Base-by-base conservation (phyloP, 2,888 invertebrate species). In the Bellardia pandia region DNA sequence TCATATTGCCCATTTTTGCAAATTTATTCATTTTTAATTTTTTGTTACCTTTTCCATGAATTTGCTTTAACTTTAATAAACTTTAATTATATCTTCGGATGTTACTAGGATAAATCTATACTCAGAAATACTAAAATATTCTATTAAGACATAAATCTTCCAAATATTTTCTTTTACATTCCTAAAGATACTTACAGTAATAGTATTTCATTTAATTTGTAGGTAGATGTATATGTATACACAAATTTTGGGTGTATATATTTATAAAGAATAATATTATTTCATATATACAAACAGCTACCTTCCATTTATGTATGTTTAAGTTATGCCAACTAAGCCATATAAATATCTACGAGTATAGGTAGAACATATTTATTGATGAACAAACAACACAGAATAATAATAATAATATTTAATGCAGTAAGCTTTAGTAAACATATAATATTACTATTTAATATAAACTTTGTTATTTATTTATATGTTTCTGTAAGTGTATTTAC, bases 181-280 rank as follows among this genome's bases (percentile, higher is more conserved):
- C 16, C 16, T 53, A 53, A 5, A 16, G 8, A 23, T 3, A 8
- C 16, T 23, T 30, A 56, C 0, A 23, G 3, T 30, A 30, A 23
- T 56, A 56, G 30, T 8, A 56, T 56, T 30, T 2, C 23, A 23
- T 58, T 30, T 58, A 30, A 11, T 58, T 30, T 13, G 3, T 13
- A 11, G 11, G 3, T 2, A 30, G 4, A 58, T 30, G 13, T 58
- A 56, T 14, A n/a, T 0, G 11, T 23, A 23, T 56, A 58, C 13
- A 58, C 37, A 16, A 2, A 37, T 42, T 5, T 23, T 23, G 23
- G 42, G 8, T 69, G 40, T 14, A 14, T 51, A 7, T 33, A 33
- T 51, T 33, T 51, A 69, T 30, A 69, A 69, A 69, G 14, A 23
- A 48, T 30, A 69, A 51, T 69, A 69, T 69, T 69, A 48, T 69